Percentiles rank a stretch among this genome's conserved stretches.
Evolutionary conservation across 30 jellyfish, hydroid and myxozoan species (phyloP).

Genomic region (Cassiopea andromeda): DNA sequence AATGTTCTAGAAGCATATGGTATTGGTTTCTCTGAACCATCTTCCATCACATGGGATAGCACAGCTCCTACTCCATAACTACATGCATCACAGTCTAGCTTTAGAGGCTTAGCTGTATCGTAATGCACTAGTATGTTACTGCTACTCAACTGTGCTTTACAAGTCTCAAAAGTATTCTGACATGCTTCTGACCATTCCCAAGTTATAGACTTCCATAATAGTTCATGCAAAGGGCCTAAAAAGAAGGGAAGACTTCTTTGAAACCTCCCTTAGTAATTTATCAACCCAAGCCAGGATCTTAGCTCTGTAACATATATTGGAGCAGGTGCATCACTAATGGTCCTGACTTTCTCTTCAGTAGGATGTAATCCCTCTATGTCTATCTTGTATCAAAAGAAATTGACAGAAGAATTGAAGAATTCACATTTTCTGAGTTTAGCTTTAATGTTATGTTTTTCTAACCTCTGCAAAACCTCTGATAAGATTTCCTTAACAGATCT

Average conservation of each 20-base stretch:
- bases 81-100: constrained; percentile 74
- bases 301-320: constrained; percentile 55
- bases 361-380: constrained; percentile 44
- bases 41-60: constrained; percentile 54
- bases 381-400: constrained; percentile 55
- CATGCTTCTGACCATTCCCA: constrained; percentile 46
- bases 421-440: constrained; percentile 33
- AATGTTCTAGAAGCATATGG: constrained; percentile 64
- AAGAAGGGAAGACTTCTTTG: constrained; percentile 31
- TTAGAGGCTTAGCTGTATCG: constrained; percentile 54
- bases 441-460: neutral
- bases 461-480: constrained; percentile 20
- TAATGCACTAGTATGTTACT: constrained; percentile 65
- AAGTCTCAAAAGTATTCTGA: constrained; percentile 24
- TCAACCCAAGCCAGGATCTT: constrained; percentile 55
- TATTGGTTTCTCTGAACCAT: constrained; percentile 74
- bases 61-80: constrained; percentile 89
- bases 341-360: constrained; percentile 28
- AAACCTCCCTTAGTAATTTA: constrained; percentile 56
- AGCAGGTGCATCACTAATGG: constrained; percentile 50
- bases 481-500: constrained; percentile 1
- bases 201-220: constrained; percentile 13
- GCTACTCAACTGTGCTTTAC: constrained; percentile 14
- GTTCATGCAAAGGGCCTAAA: constrained; percentile 45
- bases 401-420: constrained; percentile 17